phyloP scores from a whole-genome alignment of 2,797 vertebrate genomes.

The Arctocebus calabarensis region DNA sequence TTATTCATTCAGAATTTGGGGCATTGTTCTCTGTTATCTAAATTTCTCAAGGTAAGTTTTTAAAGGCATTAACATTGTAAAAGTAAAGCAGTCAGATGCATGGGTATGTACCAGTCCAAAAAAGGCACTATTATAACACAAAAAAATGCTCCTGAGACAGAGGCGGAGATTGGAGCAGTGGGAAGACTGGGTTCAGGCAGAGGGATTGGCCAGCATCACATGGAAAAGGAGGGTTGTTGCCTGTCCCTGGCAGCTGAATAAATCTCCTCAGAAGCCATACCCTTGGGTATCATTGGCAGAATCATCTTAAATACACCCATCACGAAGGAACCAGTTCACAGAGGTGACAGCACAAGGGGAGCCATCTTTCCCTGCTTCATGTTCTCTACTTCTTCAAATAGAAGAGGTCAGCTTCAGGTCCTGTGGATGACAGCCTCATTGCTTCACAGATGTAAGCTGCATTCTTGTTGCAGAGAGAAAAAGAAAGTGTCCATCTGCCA shows the following conservation, averaged over 20 bases:
- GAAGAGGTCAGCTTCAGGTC: conserved; percentile 67
- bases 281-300: conserved; percentile 39
- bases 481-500: conserved; percentile 65
- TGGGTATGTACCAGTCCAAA: background rate
- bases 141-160: background rate
- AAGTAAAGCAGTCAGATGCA: background rate
- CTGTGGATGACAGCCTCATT: conserved; percentile 56
- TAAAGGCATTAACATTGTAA: background rate
- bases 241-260: background rate
- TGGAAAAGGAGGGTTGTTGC: background rate
- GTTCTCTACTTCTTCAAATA: conserved; percentile 70
- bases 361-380: conserved; percentile 59
- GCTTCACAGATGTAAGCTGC: conserved; percentile 40
- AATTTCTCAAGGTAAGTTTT: background rate
- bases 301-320: conserved; percentile 45
- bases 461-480: background rate
- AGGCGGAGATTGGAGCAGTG: background rate
- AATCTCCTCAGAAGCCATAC: background rate
- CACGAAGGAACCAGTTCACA: conserved; percentile 66
- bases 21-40: background rate
- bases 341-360: conserved; percentile 68
- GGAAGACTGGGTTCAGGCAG: background rate
- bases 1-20: background rate
- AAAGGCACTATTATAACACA: background rate
- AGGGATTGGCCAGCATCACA: background rate